Evolutionary conservation across 2,888 invertebrate genomes (phyloP).

Genomic region (Thumatha senex): DNA sequence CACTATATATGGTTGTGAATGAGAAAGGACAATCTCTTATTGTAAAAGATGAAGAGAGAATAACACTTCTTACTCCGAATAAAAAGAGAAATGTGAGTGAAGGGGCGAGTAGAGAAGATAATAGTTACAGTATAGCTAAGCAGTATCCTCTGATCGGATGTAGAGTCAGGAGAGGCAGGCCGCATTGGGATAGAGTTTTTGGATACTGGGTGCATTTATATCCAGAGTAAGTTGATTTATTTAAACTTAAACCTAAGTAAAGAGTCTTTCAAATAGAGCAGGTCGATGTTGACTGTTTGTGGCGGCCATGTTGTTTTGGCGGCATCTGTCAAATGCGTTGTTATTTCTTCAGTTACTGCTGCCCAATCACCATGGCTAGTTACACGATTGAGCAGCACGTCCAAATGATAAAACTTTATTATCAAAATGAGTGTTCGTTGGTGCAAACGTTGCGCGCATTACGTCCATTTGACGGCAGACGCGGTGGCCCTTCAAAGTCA

Average conservation of each 20-base stretch:
- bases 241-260: not conserved
- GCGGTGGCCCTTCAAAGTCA: no score
- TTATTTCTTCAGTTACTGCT: no score
- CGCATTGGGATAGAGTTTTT: conserved; percentile 76
- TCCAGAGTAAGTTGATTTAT: conserved; percentile 58
- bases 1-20: conserved; percentile 53
- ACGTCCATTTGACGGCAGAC: no score
- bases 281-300: not conserved
- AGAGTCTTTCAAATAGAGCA: no score
- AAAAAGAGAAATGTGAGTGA: conserved; percentile 44
- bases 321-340: no score
- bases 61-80: conserved; percentile 57
- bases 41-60: conserved; percentile 53
- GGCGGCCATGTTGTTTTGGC: no score
- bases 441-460: no score
- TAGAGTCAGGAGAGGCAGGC: conserved; percentile 68
- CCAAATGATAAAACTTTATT: no score
- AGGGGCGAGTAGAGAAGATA: conserved; percentile 25
- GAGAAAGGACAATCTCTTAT: conserved; percentile 56
- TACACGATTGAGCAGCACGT: no score
- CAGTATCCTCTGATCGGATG: conserved; percentile 70
- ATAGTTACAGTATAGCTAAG: conserved; percentile 58
- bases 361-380: no score
- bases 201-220: conserved; percentile 79
- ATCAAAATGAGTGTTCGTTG: no score